Conservation (phyloP, 2,113 vertebrate genomes). For the Notarius lentiginosus region DNA sequence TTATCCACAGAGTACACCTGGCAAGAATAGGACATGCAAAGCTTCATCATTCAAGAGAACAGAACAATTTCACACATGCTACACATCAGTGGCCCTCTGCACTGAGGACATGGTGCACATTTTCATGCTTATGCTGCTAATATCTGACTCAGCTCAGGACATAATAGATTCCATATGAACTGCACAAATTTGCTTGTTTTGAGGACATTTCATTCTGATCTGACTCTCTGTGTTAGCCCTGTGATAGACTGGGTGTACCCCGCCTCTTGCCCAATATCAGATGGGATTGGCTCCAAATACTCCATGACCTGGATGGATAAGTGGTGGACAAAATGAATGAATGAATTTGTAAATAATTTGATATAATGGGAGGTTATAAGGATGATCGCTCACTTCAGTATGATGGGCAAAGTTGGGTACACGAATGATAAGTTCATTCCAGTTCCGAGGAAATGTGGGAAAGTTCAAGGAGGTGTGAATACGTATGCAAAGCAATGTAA, state of each 20-base stretch:
- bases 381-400: neutral
- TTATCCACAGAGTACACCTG: constrained; percentile 81
- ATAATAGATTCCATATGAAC: neutral
- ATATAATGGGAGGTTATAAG: neutral
- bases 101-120: neutral
- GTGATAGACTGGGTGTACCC: too few relatives aligned
- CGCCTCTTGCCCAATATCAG: too few relatives aligned
- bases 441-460: neutral
- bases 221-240: neutral
- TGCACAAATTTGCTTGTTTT: neutral
- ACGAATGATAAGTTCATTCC: neutral
- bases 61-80: neutral
- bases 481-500: neutral
- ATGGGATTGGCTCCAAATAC: too few relatives aligned
- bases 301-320: too few relatives aligned
- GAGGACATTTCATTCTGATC: too few relatives aligned
- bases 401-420: neutral
- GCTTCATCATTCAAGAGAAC: constrained; percentile 42
- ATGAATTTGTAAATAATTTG: neutral
- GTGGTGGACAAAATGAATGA: too few relatives aligned
- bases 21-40: constrained; percentile 47
- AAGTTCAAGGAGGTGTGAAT: neutral
- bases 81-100: neutral
- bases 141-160: neutral
- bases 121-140: neutral